Conservation (phyloP, 2,797 vertebrate species). For the Pipistrellus pipistrellus region DNA sequence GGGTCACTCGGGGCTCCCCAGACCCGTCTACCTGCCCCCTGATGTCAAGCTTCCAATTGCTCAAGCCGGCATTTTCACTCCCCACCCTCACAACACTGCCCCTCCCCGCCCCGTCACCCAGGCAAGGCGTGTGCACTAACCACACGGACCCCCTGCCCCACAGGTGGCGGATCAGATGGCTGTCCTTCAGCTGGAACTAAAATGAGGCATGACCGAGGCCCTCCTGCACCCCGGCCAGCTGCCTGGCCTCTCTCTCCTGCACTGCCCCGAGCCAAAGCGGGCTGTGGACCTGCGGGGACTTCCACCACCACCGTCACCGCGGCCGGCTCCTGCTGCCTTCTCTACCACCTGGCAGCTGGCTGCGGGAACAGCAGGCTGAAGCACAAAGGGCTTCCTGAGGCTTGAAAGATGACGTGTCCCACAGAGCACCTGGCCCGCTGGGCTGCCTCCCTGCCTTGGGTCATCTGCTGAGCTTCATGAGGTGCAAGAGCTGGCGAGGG, state of each 20-base stretch:
- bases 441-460: background rate
- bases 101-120: background rate
- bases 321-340: background rate
- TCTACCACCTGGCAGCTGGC: background rate
- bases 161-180: accelerated
- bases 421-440: background rate
- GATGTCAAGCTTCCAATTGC: background rate
- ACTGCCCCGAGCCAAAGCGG: background rate
- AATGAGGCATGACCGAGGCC: background rate
- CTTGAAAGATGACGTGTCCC: background rate
- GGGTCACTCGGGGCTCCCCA: background rate
- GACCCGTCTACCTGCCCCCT: accelerated
- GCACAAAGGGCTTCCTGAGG: background rate
- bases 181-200: background rate
- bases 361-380: background rate
- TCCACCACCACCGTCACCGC: accelerated
- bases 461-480: accelerated
- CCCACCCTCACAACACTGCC: accelerated
- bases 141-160: background rate
- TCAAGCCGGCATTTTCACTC: background rate
- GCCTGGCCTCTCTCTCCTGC: background rate
- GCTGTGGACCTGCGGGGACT: background rate
- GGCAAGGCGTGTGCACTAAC: background rate
- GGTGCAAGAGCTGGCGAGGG: background rate
- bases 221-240: background rate